phyloP scores from a whole-genome alignment of 2,113 vertebrate genomes.

The Chionis minor region DNA sequence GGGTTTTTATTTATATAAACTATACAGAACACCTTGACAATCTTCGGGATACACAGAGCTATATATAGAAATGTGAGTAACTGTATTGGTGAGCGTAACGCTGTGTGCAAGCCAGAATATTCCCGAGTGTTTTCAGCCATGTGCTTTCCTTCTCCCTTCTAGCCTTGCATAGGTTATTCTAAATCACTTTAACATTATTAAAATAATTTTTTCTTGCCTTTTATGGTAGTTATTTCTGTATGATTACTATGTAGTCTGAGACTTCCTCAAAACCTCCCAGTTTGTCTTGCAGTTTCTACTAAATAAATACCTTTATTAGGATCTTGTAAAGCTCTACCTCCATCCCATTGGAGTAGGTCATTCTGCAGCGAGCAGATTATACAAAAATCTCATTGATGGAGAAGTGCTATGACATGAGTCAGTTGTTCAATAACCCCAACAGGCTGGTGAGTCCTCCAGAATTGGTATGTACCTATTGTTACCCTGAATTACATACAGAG shows the following conservation, averaged over 20 bases:
- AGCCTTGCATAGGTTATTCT: neutral
- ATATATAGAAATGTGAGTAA: conserved; percentile 33
- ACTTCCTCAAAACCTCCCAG: neutral
- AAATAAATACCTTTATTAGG: neutral
- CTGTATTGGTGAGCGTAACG: neutral
- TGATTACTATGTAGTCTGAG: neutral
- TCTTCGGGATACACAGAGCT: conserved; percentile 20
- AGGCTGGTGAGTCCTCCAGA: neutral
- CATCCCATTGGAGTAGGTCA: neutral
- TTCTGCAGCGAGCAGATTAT: neutral
- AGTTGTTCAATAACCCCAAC: neutral
- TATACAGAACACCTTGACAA: neutral
- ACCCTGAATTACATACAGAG: neutral
- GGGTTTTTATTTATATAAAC: neutral
- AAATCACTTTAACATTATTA: neutral
- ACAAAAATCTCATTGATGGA: neutral
- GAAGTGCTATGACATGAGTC: neutral
- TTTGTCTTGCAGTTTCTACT: neutral
- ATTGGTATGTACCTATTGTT: neutral
- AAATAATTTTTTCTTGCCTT: neutral
- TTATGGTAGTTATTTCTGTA: neutral
- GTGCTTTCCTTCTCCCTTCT: neutral
- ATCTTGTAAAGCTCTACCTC: neutral
- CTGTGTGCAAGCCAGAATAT: conserved; percentile 3
- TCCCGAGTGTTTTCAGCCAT: neutral